These are phyloP conservation scores for Agonopterix alstromeriana DNA, from an alignment of 2,888 invertebrate genomes.

Conservation along the genomic window DNA sequence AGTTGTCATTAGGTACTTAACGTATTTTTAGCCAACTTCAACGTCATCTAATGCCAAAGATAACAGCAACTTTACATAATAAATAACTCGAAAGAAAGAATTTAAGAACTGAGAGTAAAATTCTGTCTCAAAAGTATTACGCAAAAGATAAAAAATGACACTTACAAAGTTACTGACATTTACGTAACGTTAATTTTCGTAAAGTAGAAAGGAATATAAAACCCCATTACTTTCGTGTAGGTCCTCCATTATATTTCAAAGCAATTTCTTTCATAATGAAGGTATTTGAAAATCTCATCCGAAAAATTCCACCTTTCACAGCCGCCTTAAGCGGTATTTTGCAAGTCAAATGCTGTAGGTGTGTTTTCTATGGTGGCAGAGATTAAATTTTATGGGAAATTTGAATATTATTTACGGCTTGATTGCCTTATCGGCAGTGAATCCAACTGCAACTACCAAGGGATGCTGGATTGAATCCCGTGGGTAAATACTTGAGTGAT, in stretches of 20 bases:
- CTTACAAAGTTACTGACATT: background rate
- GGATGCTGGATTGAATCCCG: background rate
- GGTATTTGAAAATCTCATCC: slow-evolving; percentile 26
- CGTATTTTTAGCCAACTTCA: background rate
- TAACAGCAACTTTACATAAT: background rate
- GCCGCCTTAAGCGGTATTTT: slow-evolving; percentile 24
- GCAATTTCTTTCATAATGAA: slow-evolving; percentile 34
- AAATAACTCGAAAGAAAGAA: background rate
- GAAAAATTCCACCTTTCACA: slow-evolving; percentile 22
- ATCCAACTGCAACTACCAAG: background rate
- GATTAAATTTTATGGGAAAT: slow-evolving; percentile 18
- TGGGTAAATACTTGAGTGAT: background rate
- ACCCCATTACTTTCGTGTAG: slow-evolving; percentile 1
- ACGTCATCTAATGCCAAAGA: background rate
- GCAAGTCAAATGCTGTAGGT: slow-evolving; percentile 35
- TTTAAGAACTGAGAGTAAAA: background rate
- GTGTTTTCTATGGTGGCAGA: slow-evolving; percentile 22
- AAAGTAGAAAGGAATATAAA: slow-evolving; percentile 1
- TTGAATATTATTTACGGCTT: background rate
- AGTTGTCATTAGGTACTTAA: background rate
- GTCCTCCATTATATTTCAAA: slow-evolving; percentile 14
- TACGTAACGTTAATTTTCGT: background rate
- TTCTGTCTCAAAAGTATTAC: background rate
- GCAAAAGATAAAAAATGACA: background rate
- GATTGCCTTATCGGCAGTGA: background rate